Evolutionary conservation across 2,888 invertebrate genomes (phyloP).

Genomic region (Leucania comma): DNA sequence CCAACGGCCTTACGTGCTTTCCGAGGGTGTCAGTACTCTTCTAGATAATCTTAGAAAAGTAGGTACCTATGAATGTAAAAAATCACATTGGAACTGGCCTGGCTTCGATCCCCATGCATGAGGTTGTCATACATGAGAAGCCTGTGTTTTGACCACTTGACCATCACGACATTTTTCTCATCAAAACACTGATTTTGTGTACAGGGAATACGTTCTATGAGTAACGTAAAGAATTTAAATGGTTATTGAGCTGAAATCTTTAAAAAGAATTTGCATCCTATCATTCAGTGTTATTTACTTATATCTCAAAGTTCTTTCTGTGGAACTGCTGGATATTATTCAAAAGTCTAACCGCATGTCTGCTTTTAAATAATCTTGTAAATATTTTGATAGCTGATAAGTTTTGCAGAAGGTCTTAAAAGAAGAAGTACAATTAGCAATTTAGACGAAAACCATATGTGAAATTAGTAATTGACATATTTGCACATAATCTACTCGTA

Average conservation of each 20-base stretch:
- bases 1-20: too few species aligned
- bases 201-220: not conserved
- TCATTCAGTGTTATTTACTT: not conserved
- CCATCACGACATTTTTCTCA: too few species aligned
- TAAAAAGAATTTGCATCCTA: not conserved
- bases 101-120: too few species aligned
- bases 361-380: not conserved
- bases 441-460: too few species aligned
- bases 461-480: not conserved
- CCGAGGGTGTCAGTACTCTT: too few species aligned
- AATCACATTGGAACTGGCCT: too few species aligned
- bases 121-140: too few species aligned
- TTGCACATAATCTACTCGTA: too few species aligned
- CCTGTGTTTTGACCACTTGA: too few species aligned
- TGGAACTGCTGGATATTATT: conserved; percentile 22
- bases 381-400: not conserved
- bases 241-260: not conserved
- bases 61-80: too few species aligned
- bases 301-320: not conserved
- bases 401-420: not conserved
- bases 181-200: not conserved
- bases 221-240: conserved; percentile 3
- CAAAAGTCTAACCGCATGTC: not conserved
- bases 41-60: too few species aligned
- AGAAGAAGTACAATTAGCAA: not conserved